Evolutionary conservation across 1,140 invertebrate genomes (phyloP), one percentile per base, ranked within the genome.

Genomic region (Trachymyrmex cornetzi): DNA sequence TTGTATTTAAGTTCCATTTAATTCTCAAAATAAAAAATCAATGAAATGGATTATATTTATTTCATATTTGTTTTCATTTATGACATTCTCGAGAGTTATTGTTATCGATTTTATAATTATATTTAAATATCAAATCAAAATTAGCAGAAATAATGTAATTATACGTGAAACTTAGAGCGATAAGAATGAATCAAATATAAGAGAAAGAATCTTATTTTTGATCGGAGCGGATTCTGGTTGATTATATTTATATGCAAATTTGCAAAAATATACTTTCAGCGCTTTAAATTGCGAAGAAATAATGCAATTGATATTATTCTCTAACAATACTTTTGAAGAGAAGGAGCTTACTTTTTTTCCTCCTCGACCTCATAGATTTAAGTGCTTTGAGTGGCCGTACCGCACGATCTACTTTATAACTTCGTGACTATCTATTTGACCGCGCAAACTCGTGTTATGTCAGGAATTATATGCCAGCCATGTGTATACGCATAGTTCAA

Each of bases 381-480:
- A 34, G 34, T 14, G 38, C 69, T 75, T 84, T 77, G 61, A 66
- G 7, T 57, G 24, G 14, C 30, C 27, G 27, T 48, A 22, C 69
- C 57, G 55, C 64, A 81, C 77, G 53, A 86, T 81, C 63, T 67
- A 81, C 34, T 86, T 86, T 14, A 59, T 80, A 67, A 86, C 63
- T 77, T 85, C 75, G 84, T 86, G 64, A 81, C 38, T 81, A 61
- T 85, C 59, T 85, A 63, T 30, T 34, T 34, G 59, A 85, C 38
- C 59, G 72, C 48, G 67, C 48, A 27, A 50, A 82, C 77, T 82
- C 38, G 44, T 55, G 38, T 66, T 50, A 75, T 63, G 19, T n/a
- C 55, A 74, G 27, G 72, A 71, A 84, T 74, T 84, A 84, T 74
- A 84, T 48, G 67, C 34, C 38, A 30, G 24, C 19, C 27, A 14